phyloP scores from a whole-genome alignment of 2,888 invertebrate genomes.

The Synanthedon myopaeformis region DNA sequence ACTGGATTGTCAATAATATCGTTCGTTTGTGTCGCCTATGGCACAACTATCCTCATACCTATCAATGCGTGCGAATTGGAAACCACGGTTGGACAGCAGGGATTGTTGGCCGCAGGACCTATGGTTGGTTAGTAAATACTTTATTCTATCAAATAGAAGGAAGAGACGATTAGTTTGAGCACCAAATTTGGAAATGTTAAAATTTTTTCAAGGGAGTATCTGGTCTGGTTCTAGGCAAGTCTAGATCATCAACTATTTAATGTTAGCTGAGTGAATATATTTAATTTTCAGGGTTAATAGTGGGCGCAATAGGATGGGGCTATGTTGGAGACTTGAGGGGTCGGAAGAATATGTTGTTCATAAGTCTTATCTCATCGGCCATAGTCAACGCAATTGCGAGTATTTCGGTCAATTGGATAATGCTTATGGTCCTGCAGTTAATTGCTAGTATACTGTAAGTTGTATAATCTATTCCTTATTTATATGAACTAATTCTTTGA shows the following conservation, averaged over 20 bases:
- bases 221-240: too few relatives aligned
- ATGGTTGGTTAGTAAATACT: constrained; percentile 9
- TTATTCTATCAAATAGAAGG: neutral
- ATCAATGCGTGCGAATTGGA: constrained; percentile 17
- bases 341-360: constrained; percentile 33
- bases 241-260: too few relatives aligned
- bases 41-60: constrained; percentile 13
- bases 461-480: too few relatives aligned
- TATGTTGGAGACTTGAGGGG: constrained; percentile 47
- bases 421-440: neutral
- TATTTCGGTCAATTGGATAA: neutral
- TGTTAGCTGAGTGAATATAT: neutral
- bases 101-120: constrained; percentile 14
- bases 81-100: constrained; percentile 14
- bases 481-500: too few relatives aligned
- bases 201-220: too few relatives aligned
- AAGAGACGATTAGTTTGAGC: too few relatives aligned
- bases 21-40: constrained; percentile 12
- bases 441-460: neutral
- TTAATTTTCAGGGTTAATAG: constrained; percentile 25
- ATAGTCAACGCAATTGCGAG: neutral
- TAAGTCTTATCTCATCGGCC: constrained; percentile 18
- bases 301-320: constrained; percentile 44
- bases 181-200: too few relatives aligned
- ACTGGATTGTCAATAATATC: constrained; percentile 13